Percentiles rank a stretch among this genome's conserved stretches.
phyloP scores from a whole-genome alignment of 2,113 vertebrate genomes.

The Larimichthys polyactis region DNA sequence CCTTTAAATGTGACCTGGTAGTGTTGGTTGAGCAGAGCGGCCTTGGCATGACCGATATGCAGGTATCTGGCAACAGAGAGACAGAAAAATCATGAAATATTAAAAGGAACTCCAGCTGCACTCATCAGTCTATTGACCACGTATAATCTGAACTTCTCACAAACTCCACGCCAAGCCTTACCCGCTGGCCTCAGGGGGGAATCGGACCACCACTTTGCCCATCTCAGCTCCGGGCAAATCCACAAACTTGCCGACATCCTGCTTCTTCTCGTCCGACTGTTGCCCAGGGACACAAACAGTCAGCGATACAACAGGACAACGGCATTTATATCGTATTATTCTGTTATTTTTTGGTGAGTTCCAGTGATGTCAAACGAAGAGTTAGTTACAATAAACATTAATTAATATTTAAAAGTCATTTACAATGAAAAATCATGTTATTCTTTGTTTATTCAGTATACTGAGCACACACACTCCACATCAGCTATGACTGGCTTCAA shows the following conservation, averaged over 20 bases:
- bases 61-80: conserved; percentile 87
- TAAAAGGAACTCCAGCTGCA: not conserved
- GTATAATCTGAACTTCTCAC: not conserved
- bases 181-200: conserved; percentile 99
- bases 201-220: conserved; percentile 97
- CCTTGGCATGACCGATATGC: conserved; percentile 98
- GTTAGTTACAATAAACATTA: not conserved
- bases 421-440: not conserved
- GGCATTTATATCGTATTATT: not conserved
- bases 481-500: not conserved
- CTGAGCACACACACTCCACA: not conserved
- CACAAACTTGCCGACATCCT: conserved; percentile 95
- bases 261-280: conserved; percentile 94
- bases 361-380: not conserved
- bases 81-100: not conserved
- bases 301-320: not conserved
- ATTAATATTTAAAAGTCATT: not conserved
- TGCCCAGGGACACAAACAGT: conserved; percentile 14
- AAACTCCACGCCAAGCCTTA: conserved; percentile 59
- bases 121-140: not conserved
- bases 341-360: not conserved
- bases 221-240: conserved; percentile 97
- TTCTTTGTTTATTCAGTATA: no score
- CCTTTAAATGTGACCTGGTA: conserved; percentile 98
- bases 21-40: conserved; percentile 98